These are phyloP conservation scores for Dryas iulia DNA, from an alignment of 1,140 invertebrate genomes.

Conservation along the genomic window DNA sequence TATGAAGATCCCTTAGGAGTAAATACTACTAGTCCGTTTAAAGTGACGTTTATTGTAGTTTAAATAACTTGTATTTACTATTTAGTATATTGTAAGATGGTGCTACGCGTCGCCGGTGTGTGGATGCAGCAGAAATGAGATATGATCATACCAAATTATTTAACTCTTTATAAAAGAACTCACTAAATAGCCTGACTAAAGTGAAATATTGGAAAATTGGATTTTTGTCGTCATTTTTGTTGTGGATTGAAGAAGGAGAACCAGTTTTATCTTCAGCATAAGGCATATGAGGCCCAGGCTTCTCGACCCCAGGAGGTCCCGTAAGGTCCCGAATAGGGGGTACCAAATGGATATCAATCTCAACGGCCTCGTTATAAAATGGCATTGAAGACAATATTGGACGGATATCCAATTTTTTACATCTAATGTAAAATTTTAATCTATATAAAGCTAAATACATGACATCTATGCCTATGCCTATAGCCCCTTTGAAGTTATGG, in stretches of 20 bases:
- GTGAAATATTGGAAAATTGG: not conserved
- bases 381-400: no score
- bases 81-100: conserved; percentile 19
- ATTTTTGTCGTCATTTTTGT: no score
- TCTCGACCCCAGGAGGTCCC: no score
- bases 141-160: not conserved
- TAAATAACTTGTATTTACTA: conserved; percentile 3
- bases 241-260: no score
- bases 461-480: not conserved
- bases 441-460: not conserved
- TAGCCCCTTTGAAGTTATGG: not conserved
- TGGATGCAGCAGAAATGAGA: not conserved
- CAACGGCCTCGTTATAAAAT: no score
- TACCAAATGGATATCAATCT: no score
- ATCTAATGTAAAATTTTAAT: no score
- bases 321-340: no score
- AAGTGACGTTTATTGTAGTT: conserved; percentile 8
- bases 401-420: no score
- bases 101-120: conserved; percentile 16
- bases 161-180: not conserved
- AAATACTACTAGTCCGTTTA: conserved; percentile 16
- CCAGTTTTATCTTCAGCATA: no score
- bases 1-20: conserved; percentile 1
- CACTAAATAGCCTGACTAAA: not conserved
- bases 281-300: no score